Evolutionary conservation across 2,888 invertebrate species (phyloP), one percentile per base, ranked within the genome.

Genomic region (Ryuthela nishihirai): DNA sequence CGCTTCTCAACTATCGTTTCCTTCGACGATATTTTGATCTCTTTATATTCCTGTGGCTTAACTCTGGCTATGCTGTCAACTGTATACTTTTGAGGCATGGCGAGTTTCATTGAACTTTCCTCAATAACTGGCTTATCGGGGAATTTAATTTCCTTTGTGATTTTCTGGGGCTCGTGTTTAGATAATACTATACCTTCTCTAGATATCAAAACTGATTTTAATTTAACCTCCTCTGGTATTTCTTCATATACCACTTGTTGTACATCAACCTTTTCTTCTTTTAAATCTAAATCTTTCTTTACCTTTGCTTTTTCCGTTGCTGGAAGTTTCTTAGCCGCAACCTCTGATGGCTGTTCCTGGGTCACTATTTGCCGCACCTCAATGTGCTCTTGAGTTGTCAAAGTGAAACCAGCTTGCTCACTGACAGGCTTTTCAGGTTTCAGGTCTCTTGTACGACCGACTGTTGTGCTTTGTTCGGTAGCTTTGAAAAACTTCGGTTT

Each of bases 361-460:
- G 54, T 24, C 2, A 41, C 45, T 12, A 18, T 69, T 49, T 76
- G 75, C 42, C 74, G 68, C 4, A 68, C 68, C 1, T 68, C 73
- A 75, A 87, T 87, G 67, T 81, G 81, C 67, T 89, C 87, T 62
- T 84, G 83, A 15, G 81, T 68, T 3, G 82, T 80, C 67, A 81
- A 77, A 9, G 80, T 79, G 24, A 79, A 70, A 68, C 81, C 80
- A 65, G 82, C 81, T 38, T 78, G 75, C 71, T 83, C 82, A 47
- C 85, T 72, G 10, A 64, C 41, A 10, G 62, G 58, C n/a, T 62
- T 29, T 2, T 17, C 32, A 21, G 35, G 29, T 15, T 47, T 59
- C 10, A 59, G 21, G 15, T 53, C 44, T 21, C 59, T 47, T 5
- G 59, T 44, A 10, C 53, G 47, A 25, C 53, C 53, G 4, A 53